Percentiles rank a stretch among this genome's conserved stretches.
Evolutionary conservation across 37 sponge, comb jelly and placozoan genomes (phyloP).

Genomic region (Corticium candelabrum): DNA sequence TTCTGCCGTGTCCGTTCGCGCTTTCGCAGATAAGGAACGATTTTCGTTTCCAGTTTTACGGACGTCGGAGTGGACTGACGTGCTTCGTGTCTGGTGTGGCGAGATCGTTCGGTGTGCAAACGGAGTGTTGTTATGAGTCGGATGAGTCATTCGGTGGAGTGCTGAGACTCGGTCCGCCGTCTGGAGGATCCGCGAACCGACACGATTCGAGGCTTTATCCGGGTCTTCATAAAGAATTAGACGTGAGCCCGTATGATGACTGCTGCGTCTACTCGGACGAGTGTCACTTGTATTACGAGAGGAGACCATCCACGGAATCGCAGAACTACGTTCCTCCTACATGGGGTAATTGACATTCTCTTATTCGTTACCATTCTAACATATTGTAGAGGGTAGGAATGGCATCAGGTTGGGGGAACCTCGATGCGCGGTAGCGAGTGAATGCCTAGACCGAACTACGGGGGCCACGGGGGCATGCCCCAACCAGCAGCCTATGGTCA

Average conservation of each 20-base stretch:
- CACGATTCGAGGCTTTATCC: neutral
- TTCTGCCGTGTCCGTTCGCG: conserved; percentile 37
- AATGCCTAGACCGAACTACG: too few relatives aligned
- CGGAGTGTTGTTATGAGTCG: neutral
- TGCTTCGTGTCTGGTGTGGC: neutral
- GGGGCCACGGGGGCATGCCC: too few relatives aligned
- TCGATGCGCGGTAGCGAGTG: too few relatives aligned
- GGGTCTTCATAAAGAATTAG: neutral
- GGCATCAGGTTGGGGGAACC: too few relatives aligned
- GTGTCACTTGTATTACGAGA: neutral
- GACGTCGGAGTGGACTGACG: neutral
- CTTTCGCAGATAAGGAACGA: conserved; percentile 12
- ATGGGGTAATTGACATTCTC: too few relatives aligned
- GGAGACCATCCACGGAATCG: neutral
- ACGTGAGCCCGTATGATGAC: neutral
- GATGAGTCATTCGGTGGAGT: neutral
- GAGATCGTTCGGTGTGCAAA: neutral
- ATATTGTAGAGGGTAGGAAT: too few relatives aligned
- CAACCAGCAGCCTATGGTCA: too few relatives aligned
- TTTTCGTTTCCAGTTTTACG: conserved; percentile 1
- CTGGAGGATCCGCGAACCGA: neutral
- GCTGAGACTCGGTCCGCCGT: neutral
- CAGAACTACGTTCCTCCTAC: neutral
- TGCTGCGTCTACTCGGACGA: neutral
- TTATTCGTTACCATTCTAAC: too few relatives aligned